phyloP scores from a whole-genome alignment of 1,140 invertebrate species.

The Oreohelix idahoensis region DNA sequence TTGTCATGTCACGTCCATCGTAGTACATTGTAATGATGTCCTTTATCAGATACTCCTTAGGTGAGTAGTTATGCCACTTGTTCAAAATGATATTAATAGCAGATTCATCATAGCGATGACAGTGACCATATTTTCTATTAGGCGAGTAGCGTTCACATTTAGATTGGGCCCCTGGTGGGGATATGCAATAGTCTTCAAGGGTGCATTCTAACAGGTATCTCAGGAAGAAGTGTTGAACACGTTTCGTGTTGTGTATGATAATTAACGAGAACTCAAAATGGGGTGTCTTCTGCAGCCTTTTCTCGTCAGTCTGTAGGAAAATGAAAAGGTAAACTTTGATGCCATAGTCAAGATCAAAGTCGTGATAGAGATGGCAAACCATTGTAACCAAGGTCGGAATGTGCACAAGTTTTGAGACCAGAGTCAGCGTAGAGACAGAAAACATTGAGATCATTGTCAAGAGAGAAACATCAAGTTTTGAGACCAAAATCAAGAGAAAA shows the following conservation, averaged over 20 bases:
- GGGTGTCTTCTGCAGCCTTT: slow-evolving; percentile 39
- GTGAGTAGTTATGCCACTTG: slow-evolving; percentile 49
- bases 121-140: slow-evolving; percentile 47
- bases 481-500: not conserved
- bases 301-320: slow-evolving; percentile 39
- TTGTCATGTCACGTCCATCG: slow-evolving; percentile 44
- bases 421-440: not conserved
- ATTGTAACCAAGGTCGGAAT: not conserved
- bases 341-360: no score
- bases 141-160: slow-evolving; percentile 38
- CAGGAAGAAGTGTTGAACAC: slow-evolving; percentile 46
- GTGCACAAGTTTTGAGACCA: no score
- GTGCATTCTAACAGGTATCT: slow-evolving; percentile 50
- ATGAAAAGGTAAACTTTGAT: no score
- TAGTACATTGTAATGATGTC: slow-evolving; percentile 44
- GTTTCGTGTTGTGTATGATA: slow-evolving; percentile 53
- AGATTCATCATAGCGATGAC: slow-evolving; percentile 60
- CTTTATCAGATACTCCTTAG: slow-evolving; percentile 36
- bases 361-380: not conserved
- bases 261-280: slow-evolving; percentile 51
- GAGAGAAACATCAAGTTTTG: not conserved
- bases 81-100: slow-evolving; percentile 56
- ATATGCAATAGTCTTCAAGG: slow-evolving; percentile 53
- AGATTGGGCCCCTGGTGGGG: slow-evolving; percentile 42
- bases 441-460: not conserved